Conservation (phyloP, 2,797 vertebrate genomes). For the Neopelma chrysocephalum region DNA sequence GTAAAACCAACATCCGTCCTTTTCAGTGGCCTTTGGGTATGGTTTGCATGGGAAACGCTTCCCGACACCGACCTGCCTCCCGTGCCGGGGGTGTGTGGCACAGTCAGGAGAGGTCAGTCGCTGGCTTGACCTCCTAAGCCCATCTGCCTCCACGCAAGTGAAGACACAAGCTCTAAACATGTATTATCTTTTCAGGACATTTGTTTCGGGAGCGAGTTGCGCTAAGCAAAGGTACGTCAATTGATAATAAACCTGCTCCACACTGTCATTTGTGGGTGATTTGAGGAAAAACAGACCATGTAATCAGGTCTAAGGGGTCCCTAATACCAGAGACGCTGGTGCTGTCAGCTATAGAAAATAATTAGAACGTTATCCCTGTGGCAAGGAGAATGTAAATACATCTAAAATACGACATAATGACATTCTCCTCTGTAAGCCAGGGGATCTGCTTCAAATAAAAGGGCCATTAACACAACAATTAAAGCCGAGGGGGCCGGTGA, state of each 20-base stretch:
- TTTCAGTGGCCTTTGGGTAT: not conserved
- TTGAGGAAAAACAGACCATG: conserved; percentile 77
- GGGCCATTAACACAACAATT: conserved; percentile 81
- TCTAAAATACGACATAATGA: conserved; percentile 82
- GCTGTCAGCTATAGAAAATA: conserved; percentile 81
- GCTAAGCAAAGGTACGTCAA: conserved; percentile 73
- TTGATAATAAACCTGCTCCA: conserved; percentile 71
- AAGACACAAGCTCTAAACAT: conserved; percentile 48
- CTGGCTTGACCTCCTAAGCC: conserved; percentile 50
- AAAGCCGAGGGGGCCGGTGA: conserved; percentile 76
- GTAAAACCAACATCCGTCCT: not conserved
- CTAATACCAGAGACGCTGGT: conserved; percentile 76
- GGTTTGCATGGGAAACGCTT: accelerated
- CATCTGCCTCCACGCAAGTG: conserved; percentile 55
- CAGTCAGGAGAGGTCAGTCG: not conserved
- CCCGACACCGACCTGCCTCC: accelerated
- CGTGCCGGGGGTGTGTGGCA: not conserved
- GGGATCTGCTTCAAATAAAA: conserved; percentile 82
- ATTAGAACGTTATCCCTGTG: conserved; percentile 80
- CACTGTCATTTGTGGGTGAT: conserved; percentile 72
- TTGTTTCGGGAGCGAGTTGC: conserved; percentile 58
- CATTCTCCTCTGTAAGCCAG: conserved; percentile 77
- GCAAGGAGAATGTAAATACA: conserved; percentile 81
- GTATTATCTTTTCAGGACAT: conserved; percentile 69
- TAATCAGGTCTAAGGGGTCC: conserved; percentile 77